These are phyloP conservation scores for Heliangelus exortis DNA, from an alignment of 2,797 vertebrate species.

Conservation along the genomic window DNA sequence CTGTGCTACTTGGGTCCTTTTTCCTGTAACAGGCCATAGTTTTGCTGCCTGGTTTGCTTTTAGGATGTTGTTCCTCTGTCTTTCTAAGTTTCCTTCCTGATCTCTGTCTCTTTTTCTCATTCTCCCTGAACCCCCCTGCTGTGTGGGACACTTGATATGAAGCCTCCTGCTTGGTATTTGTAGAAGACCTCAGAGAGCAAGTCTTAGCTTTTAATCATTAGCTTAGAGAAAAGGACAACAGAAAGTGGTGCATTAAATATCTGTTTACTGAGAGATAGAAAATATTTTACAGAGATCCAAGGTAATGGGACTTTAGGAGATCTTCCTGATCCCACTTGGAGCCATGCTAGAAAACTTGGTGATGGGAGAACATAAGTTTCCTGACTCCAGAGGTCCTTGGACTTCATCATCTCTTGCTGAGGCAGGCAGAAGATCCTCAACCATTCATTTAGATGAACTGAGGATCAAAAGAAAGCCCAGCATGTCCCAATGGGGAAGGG, in stretches of 20 bases:
- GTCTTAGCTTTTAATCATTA: neutral
- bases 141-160: neutral
- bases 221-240: neutral
- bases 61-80: neutral
- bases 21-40: neutral
- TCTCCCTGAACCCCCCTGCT: neutral
- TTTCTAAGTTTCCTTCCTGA: neutral
- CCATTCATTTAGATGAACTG: neutral
- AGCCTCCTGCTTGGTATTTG: neutral
- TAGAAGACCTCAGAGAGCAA: neutral
- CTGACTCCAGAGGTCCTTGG: neutral
- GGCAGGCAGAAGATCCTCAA: neutral
- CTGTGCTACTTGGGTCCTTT: neutral
- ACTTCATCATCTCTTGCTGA: neutral
- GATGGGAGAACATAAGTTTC: neutral
- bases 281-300: neutral
- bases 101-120: neutral
- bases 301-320: neutral
- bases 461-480: accelerated
- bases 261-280: neutral
- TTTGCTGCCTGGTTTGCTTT: neutral
- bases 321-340: neutral
- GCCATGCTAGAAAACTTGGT: neutral
- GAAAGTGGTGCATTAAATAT: neutral
- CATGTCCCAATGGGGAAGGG: accelerated